Evolutionary conservation across 2,113 vertebrate species (phyloP).

Genomic region (Quiscalus mexicanus): DNA sequence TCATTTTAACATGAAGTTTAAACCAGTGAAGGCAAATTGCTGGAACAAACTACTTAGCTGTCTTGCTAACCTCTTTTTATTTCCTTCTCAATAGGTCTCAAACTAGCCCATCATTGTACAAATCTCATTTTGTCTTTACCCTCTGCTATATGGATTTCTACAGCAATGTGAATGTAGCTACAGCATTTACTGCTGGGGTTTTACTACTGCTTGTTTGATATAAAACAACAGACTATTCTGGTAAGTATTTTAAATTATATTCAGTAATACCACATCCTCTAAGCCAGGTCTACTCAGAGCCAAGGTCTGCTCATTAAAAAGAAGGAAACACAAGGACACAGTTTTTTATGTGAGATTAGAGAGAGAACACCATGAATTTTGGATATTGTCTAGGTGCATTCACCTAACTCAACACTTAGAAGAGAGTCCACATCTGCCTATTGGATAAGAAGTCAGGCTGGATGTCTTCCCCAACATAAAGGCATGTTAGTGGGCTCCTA

Average conservation of each 20-base stretch:
- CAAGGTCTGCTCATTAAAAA: not conserved
- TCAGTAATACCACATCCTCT: not conserved
- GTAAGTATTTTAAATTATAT: not conserved
- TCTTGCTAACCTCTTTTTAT: not conserved
- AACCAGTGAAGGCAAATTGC: slow-evolving; percentile 39
- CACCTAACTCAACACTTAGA: not conserved
- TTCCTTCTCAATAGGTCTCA: not conserved
- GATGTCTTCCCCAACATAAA: not conserved
- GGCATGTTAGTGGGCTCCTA: not conserved
- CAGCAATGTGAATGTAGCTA: not conserved
- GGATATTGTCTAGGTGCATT: not conserved
- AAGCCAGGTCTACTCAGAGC: not conserved
- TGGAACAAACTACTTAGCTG: slow-evolving; percentile 47
- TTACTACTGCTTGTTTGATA: not conserved
- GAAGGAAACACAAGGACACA: not conserved
- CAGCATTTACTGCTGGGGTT: not conserved
- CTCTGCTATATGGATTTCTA: not conserved
- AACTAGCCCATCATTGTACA: not conserved
- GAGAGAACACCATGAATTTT: accelerated
- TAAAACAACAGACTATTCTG: not conserved
- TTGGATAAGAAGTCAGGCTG: not conserved
- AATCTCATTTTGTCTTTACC: not conserved
- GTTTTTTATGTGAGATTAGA: not conserved
- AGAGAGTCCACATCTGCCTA: not conserved
- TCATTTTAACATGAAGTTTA: slow-evolving; percentile 40